phyloP scores from a whole-genome alignment of 1,140 invertebrate genomes.

The honey bee (Apis mellifera) region Amel_HAv3.1 CM009942.2:11490001-11490500 shows the following conservation, averaged over 20 bases:
- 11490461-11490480: not conserved
- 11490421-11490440: conserved; percentile 47
- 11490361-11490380: conserved; percentile 40
- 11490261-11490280: not conserved
- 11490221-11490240: too few relatives aligned
- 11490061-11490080: too few relatives aligned
- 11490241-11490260: not conserved
- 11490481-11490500: not conserved
- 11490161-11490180: too few relatives aligned
- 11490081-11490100: too few relatives aligned
- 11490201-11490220: too few relatives aligned
- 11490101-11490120: too few relatives aligned
- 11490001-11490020: not conserved
- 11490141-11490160: too few relatives aligned
- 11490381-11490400: conserved; percentile 43
- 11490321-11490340: conserved; percentile 36
- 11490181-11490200: too few relatives aligned
- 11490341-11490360: conserved; percentile 36
- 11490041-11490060: too few relatives aligned
- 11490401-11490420: conserved; percentile 30
- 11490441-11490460: conserved; percentile 16
- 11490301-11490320: not conserved
- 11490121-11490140: too few relatives aligned
- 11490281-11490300: not conserved
- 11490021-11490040: not conserved